Percentiles rank a stretch among this genome's conserved stretches.
phyloP scores from a whole-genome alignment of 2,113 vertebrate species.

The Asarcornis scutulata region DNA sequence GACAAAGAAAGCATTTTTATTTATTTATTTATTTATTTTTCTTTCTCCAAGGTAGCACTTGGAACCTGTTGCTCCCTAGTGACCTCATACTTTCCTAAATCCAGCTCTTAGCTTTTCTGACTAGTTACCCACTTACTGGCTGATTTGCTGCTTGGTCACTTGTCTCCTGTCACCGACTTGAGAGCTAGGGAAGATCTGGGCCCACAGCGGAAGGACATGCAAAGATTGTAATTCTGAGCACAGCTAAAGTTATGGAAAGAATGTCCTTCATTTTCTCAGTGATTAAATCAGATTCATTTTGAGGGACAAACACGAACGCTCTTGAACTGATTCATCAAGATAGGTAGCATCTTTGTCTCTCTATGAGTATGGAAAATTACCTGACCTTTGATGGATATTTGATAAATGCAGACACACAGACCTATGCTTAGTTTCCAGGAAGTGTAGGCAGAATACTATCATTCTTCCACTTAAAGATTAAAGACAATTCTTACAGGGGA shows the following conservation, averaged over 20 bases:
- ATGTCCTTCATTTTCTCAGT: not conserved
- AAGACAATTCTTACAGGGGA: not conserved
- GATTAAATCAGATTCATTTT: not conserved
- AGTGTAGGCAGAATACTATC: constrained; percentile 38
- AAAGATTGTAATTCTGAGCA: not conserved
- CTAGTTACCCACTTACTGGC: not conserved
- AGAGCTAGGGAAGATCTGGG: not conserved
- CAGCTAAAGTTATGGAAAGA: not conserved
- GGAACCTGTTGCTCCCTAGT: rapidly evolving
- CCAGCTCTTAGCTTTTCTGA: not conserved
- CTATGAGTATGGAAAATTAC: constrained; percentile 67
- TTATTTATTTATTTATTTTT: not conserved
- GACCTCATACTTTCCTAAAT: not conserved
- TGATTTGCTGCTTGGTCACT: not conserved
- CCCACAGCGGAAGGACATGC: not conserved
- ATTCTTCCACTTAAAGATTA: constrained; percentile 5
- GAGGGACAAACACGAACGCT: constrained; percentile 21
- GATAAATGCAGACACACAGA: constrained; percentile 43
- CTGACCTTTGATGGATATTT: constrained; percentile 72
- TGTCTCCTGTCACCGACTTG: not conserved
- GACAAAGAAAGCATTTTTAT: not conserved
- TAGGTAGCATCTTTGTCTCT: constrained; percentile 31
- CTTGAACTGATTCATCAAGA: constrained; percentile 27
- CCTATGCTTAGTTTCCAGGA: constrained; percentile 65
- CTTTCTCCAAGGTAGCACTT: not conserved